phyloP scores from a whole-genome alignment of 1,140 invertebrate species.

The Laupala kohalensis region DNA sequence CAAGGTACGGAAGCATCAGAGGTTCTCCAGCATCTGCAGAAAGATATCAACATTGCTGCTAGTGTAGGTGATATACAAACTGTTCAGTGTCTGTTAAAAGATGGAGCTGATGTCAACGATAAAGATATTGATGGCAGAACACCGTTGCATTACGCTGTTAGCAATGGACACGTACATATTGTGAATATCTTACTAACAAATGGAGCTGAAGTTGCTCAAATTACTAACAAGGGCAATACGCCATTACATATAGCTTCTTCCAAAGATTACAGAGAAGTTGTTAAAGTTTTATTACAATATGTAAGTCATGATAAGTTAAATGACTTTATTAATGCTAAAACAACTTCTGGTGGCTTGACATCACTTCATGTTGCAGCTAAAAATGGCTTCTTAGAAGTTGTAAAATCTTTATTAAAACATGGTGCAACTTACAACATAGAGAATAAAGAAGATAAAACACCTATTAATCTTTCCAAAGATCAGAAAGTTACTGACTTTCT shows the following conservation, averaged over 20 bases:
- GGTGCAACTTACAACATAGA: background rate
- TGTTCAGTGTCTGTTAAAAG: background rate
- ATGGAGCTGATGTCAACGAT: background rate
- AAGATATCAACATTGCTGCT: background rate
- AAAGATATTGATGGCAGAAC: conserved; percentile 10
- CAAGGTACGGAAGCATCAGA: background rate
- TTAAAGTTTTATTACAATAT: background rate
- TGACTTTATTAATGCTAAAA: background rate
- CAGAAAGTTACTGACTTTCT: background rate
- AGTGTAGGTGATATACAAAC: background rate
- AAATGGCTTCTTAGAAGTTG: background rate
- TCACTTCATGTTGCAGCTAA: background rate
- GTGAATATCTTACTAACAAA: background rate
- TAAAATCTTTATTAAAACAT: background rate
- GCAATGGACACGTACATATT: conserved; percentile 13
- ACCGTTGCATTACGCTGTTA: conserved; percentile 16
- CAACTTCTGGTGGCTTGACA: background rate
- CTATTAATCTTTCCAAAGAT: background rate
- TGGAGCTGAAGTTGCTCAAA: background rate
- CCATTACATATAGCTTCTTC: background rate
- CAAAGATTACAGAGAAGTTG: background rate
- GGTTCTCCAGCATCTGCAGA: background rate
- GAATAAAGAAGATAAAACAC: background rate
- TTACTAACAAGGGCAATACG: background rate
- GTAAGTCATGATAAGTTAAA: background rate